Conservation (phyloP, 2,797 vertebrate genomes). For the Eptatretus atami region DNA sequence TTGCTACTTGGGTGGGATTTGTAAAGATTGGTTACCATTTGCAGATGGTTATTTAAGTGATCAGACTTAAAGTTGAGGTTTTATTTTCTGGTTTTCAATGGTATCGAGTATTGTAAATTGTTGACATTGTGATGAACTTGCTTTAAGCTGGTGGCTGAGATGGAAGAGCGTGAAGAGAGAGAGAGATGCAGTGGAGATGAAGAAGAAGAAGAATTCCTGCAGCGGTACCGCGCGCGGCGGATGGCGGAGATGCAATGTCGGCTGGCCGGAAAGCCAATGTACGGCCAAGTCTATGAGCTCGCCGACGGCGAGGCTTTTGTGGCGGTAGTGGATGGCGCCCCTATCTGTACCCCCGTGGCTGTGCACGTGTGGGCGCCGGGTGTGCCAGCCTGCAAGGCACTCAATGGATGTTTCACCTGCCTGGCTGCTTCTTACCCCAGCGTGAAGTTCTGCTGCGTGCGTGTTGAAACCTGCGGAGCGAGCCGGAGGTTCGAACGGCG, state of each 20-base stretch:
- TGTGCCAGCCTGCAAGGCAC: conserved; percentile 1
- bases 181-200: background rate
- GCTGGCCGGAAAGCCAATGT: background rate
- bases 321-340: background rate
- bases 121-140: no score
- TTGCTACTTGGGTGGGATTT: no score
- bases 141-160: no score
- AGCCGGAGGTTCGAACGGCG: background rate
- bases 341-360: background rate
- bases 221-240: background rate
- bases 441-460: background rate
- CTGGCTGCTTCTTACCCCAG: background rate
- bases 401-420: background rate
- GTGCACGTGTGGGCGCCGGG: background rate
- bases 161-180: no score
- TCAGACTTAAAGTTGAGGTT: no score
- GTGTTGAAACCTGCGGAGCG: background rate
- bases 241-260: background rate
- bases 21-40: no score
- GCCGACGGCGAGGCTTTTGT: background rate
- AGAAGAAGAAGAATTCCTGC: background rate
- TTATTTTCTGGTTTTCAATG: no score
- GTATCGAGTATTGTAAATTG: no score
- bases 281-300: conserved; percentile 2
- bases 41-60: no score